These are phyloP conservation scores for Lysandra coridon DNA, from an alignment of 2,888 invertebrate species.

Conservation along the genomic window DNA sequence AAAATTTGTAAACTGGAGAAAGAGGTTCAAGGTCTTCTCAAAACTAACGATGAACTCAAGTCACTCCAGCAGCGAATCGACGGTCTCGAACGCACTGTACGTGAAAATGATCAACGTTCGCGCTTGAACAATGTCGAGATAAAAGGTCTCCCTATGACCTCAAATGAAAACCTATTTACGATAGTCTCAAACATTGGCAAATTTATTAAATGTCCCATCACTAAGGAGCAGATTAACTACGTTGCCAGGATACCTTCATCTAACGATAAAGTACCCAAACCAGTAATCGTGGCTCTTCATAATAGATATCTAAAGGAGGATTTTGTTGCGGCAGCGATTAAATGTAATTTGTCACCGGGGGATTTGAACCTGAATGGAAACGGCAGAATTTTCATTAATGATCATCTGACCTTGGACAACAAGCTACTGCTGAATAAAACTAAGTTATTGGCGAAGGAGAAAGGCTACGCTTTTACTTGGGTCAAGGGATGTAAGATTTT, in stretches of 20 bases:
- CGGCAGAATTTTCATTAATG: too few species aligned
- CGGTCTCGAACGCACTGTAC: conserved; percentile 26
- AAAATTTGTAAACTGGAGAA: neutral
- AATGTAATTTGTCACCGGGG: neutral
- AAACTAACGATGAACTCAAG: neutral
- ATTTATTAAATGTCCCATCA: conserved; percentile 27
- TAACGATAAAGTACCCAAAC: conserved; percentile 32
- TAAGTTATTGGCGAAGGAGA: too few species aligned
- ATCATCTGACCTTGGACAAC: too few species aligned
- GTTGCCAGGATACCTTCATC: conserved; percentile 35
- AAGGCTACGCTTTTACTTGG: too few species aligned
- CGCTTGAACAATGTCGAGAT: neutral
- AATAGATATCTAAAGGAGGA: conserved; percentile 37
- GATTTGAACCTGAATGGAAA: too few species aligned
- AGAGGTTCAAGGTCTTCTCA: neutral
- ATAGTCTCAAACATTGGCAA: conserved; percentile 26
- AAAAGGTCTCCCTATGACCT: neutral
- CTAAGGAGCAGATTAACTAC: conserved; percentile 36
- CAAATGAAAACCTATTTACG: neutral
- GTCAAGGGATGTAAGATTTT: too few species aligned
- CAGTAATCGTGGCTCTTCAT: conserved; percentile 36
- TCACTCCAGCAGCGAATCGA: neutral
- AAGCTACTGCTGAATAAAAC: too few species aligned
- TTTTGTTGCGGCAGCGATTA: conserved; percentile 8
- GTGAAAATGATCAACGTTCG: conserved; percentile 15